Base-by-base conservation (phyloP, 1,140 invertebrate species). In the Charaxes varanes region DNA sequence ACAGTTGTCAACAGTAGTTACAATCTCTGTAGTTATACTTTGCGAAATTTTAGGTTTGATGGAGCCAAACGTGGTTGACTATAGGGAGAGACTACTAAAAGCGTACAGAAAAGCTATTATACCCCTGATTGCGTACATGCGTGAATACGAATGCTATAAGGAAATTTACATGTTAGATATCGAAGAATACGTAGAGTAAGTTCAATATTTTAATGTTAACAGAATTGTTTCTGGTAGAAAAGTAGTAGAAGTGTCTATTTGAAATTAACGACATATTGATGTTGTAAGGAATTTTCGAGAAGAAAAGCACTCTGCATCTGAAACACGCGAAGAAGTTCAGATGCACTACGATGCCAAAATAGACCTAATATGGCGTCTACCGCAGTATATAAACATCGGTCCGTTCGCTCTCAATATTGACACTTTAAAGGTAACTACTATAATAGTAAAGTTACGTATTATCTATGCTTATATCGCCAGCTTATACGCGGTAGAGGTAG, bases 371-470 rank as follows among this genome's bases (percentile, higher is more conserved):
- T 60, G 55, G 32, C 81, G 82, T 0, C 34, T 91, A 5, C 89
- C 90, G 0, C 62, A 83, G 4, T 65, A 67, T 14, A 90, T 93
- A 15, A 71, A 84, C 11, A 92, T 94, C 30, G 92, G 92, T 0
- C 88, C 91, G 0, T 94, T 91, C 64, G 73, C 84, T 10, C 64
- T 93, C 4, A 88, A 87, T 43, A 85, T 90, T 0, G 86, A 87
- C 11, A 82, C 82, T 5, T 66, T 91, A 2, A 85, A 85, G 63
- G 82, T 83, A 10, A 11, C 12, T 5, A n/a, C n/a, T n/a, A n/a
- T n/a, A n/a, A n/a, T n/a, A n/a, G n/a, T n/a, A n/a, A n/a, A n/a
- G n/a, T n/a, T n/a, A n/a, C n/a, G n/a, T n/a, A n/a, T n/a, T n/a
- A n/a, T n/a, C n/a, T n/a, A n/a, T n/a, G n/a, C n/a, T n/a, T n/a